Evolutionary conservation across 2,797 vertebrate genomes (phyloP), one percentile per base, ranked within the genome.

Genomic region (Cygnus olor): DNA sequence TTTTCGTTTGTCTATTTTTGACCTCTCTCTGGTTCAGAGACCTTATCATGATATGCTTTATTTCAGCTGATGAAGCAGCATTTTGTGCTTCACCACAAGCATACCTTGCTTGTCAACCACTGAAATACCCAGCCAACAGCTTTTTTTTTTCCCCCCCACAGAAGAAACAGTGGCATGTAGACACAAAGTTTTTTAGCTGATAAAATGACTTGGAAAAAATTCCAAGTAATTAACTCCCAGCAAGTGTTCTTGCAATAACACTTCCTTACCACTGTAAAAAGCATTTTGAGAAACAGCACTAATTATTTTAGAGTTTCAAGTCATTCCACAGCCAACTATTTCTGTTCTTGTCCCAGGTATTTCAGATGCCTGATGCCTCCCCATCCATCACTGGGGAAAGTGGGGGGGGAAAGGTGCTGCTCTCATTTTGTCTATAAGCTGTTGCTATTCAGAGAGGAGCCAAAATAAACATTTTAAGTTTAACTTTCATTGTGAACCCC

Each of bases 21-120:
- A 96, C 94, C 86, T 80, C 95, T 93, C 95, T 96, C 95, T 96
- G 91, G 51, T 61, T 58, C 71, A 66, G 81, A 74, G 34, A 72
- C 34, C 10, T 80, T 51, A 21, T 19, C 80, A 65, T 3, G 63
- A 92, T 0, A 1, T 38, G 36, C 34, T 80, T 71, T 66, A 57
- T 85, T 84, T 90, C 70, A 79, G 80, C 10, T 21, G 34, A 84
- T 12, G 22, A 77, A 85, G 69, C 42, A 83, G 24, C 90, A 83
- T 89, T 94, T 89, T 72, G 63, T 36, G 49, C 38, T 64, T 44
- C 63, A 44, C 21, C 30, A 44, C 40, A 44, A 44, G 42, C 28
- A 44, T 14, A 73, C 63, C 20, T 60, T 81, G 16, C 73, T 64
- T 30, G 53, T 42, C 42, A 60, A 34, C 7, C 34, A 53, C 54